Conservation (phyloP, 2,113 vertebrate species). For the Catharus bicknelli region DNA sequence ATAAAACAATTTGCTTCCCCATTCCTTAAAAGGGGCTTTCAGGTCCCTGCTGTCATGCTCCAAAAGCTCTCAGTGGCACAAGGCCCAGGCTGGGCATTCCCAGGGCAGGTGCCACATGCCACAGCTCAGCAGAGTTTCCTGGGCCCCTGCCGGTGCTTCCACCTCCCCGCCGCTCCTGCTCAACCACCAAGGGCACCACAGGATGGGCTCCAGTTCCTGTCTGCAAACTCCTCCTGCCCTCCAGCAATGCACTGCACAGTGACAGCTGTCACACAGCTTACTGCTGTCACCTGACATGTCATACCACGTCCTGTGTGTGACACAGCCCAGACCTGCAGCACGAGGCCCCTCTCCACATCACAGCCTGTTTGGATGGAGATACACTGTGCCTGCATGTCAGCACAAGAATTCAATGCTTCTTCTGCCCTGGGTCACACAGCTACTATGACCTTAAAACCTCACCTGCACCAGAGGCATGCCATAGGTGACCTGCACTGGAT, state of each 20-base stretch:
- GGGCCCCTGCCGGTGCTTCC: neutral
- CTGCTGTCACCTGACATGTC: neutral
- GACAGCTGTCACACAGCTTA: neutral
- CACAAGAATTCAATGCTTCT: neutral
- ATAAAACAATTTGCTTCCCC: neutral
- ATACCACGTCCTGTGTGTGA: neutral
- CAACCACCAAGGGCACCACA: neutral
- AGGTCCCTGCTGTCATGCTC: neutral
- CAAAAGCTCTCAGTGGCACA: neutral
- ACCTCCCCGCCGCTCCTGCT: neutral
- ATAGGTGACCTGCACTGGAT: neutral
- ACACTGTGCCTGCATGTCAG: rapidly evolving
- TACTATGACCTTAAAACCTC: neutral
- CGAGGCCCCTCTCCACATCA: rapidly evolving
- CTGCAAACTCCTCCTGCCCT: neutral
- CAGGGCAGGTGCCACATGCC: neutral
- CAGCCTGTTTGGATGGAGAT: neutral
- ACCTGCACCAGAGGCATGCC: neutral
- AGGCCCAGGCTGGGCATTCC: neutral
- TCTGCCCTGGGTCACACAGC: neutral
- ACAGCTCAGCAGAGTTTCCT: neutral
- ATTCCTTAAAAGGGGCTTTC: neutral
- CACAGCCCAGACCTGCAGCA: neutral
- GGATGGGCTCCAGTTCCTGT: neutral
- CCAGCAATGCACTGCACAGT: neutral